Evolutionary conservation across 2,113 vertebrate species (phyloP), one percentile per base, ranked within the genome.

Genomic region (Paracyprichromis sp.): DNA sequence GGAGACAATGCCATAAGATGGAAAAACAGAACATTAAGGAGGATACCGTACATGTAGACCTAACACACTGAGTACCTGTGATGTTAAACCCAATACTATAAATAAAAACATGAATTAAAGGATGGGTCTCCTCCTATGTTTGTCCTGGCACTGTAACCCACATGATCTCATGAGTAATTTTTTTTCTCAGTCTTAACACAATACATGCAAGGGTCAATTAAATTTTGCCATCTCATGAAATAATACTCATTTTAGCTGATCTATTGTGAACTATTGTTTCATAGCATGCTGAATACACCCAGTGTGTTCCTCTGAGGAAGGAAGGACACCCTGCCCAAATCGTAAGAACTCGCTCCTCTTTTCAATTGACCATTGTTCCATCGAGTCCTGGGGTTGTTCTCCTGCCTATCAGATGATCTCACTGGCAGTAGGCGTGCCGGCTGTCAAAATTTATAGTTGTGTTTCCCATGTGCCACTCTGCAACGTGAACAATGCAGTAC

Each of bases 261-360:
- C 92, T 91, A 78, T 90, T 91, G 91, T 87, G 87, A 84, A 86
- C 89, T 88, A 94, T 95, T 94, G 94, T 95, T 94, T 92, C 6
- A 34, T 45, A 8, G 81, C 21, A 1, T 8, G 7, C 80, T 84
- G 94, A 94, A 91, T 94, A 87, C 95, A 94, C 94, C 95, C 95
- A 92, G 86, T 84, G 88, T 93, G 94, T 95, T 95, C 95, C 94
- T 95, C 87, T 93, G 89, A 96, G 94, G 94, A 96, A 94, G 95
- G 95, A 96, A 96, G 94, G 94, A 95, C 94, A 95, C 95, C 94
- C 94, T 94, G 94, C 94, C 95, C 94, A 94, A 94, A 86, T 90
- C 83, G 83, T 66, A 90, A 92, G 90, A 86, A 88, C 90, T 90
- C 40, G 80, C 93, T 92, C 84, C 91, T 93, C 93, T 89, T 91